Conservation (phyloP, 2,113 vertebrate species). For the Sebastes fasciatus region DNA sequence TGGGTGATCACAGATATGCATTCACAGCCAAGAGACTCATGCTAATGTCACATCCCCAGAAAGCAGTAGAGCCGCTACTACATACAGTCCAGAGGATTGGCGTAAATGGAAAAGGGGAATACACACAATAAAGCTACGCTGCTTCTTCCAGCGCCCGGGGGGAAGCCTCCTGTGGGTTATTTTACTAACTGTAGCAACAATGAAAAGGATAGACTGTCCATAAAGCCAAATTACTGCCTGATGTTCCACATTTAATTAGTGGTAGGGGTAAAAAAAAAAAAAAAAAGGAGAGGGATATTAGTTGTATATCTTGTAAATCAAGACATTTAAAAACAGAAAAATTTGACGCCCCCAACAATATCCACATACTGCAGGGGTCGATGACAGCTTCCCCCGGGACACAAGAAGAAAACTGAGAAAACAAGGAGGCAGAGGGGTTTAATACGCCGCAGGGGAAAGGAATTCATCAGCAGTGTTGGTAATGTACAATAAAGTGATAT, state of each 20-base stretch:
- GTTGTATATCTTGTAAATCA: not conserved
- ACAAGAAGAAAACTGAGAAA: not conserved
- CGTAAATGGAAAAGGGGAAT: not conserved
- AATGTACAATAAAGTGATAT: slow-evolving; percentile 42
- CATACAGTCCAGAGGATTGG: slow-evolving; percentile 22
- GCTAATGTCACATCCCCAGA: slow-evolving; percentile 29
- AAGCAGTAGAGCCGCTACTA: slow-evolving; percentile 24
- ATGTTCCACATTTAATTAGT: slow-evolving; percentile 1
- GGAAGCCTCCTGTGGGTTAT: not conserved
- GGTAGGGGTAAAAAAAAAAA: not conserved
- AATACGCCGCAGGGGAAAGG: slow-evolving; percentile 22
- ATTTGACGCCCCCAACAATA: not conserved
- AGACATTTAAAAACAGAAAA: not conserved
- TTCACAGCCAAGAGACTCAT: slow-evolving; percentile 20
- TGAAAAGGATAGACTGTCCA: not conserved
- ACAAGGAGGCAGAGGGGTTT: not conserved
- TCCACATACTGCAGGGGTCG: not conserved
- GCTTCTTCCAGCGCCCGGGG: not conserved
- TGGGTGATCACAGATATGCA: slow-evolving; percentile 49
- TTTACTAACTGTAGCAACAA: not conserved
- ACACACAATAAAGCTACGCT: slow-evolving; percentile 2
- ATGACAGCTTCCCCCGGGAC: slow-evolving; percentile 11
- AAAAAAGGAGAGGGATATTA: not conserved
- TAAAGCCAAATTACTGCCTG: slow-evolving; percentile 25
- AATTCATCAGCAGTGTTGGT: slow-evolving; percentile 48